A percentile compares a stretch with the other conserved stretches of the same genome.
phyloP scores from a whole-genome alignment of 2,888 invertebrate species.

The Meiosimyza platycephala region DNA sequence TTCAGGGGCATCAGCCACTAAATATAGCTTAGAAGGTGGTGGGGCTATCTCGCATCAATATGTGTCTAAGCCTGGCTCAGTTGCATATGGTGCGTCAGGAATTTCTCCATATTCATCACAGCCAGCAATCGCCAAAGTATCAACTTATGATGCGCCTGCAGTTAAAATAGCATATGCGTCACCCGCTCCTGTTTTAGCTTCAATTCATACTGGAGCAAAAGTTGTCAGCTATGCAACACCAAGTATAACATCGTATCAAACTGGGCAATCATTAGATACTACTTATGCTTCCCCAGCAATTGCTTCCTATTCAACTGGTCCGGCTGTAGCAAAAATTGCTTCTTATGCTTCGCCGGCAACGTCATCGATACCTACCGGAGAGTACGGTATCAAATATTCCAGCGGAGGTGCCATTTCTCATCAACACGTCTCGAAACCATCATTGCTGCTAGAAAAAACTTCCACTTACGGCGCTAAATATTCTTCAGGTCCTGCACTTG shows the following conservation, averaged over 20 bases:
- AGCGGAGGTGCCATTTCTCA: conserved; percentile 37
- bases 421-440: conserved; percentile 41
- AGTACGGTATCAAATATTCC: neutral
- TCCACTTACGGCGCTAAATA: neutral
- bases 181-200: conserved; percentile 34
- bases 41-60: conserved; percentile 55
- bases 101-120: conserved; percentile 44
- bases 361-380: no score
- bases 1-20: neutral
- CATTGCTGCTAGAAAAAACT: neutral
- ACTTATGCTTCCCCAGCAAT: conserved; percentile 38
- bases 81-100: conserved; percentile 40
- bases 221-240: conserved; percentile 42
- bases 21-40: conserved; percentile 2
- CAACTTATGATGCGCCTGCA: conserved; percentile 29
- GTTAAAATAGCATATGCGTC: conserved; percentile 33
- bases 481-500: conserved; percentile 18
- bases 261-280: conserved; percentile 40
- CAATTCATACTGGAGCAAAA: conserved; percentile 39
- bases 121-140: conserved; percentile 43
- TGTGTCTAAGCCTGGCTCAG: conserved; percentile 50
- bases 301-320: conserved; percentile 29
- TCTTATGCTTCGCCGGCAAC: conserved; percentile 20
- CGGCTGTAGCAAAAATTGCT: conserved; percentile 32
- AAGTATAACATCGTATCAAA: conserved; percentile 31